Evolutionary conservation across 1,140 invertebrate genomes (phyloP).

Genomic region (Neodiprion pinetum): DNA sequence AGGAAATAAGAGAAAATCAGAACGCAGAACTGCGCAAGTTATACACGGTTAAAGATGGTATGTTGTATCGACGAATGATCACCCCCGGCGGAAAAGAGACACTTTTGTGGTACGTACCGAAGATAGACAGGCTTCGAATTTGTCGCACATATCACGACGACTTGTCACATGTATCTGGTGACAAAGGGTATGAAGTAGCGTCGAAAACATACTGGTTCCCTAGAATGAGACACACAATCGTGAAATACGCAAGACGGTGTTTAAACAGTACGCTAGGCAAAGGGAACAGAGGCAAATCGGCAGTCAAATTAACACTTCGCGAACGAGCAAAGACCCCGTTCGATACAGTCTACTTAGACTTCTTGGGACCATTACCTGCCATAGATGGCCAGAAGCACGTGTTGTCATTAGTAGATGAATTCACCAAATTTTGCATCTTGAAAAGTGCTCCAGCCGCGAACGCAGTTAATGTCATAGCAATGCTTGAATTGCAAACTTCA

Average conservation of each 20-base stretch:
- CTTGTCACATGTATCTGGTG: no score
- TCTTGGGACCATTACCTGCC: not conserved
- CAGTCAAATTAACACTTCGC: conserved; percentile 33
- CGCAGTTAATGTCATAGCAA: conserved; percentile 18
- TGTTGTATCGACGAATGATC: conserved; percentile 31
- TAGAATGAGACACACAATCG: no score
- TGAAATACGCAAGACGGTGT: conserved; percentile 18
- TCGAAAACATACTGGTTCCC: no score
- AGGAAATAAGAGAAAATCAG: conserved; percentile 21
- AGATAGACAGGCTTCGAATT: not conserved
- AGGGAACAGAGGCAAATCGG: conserved; percentile 23
- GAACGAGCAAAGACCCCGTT: not conserved
- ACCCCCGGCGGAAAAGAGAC: conserved; percentile 30
- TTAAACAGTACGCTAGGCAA: conserved; percentile 36
- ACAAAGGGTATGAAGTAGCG: no score
- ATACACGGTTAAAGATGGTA: conserved; percentile 37
- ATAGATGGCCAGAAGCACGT: conserved; percentile 14
- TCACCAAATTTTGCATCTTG: conserved; percentile 23
- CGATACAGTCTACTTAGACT: not conserved
- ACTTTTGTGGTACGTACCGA: conserved; percentile 24
- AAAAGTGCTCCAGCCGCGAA: conserved; percentile 25
- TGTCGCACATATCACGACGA: conserved; percentile 6
- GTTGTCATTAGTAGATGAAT: conserved; percentile 23
- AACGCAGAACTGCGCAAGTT: conserved; percentile 33
- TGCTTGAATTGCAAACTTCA: conserved; percentile 19